Evolutionary conservation across 1,140 invertebrate genomes (phyloP).

Genomic region (Steinernema feltiae): DNA sequence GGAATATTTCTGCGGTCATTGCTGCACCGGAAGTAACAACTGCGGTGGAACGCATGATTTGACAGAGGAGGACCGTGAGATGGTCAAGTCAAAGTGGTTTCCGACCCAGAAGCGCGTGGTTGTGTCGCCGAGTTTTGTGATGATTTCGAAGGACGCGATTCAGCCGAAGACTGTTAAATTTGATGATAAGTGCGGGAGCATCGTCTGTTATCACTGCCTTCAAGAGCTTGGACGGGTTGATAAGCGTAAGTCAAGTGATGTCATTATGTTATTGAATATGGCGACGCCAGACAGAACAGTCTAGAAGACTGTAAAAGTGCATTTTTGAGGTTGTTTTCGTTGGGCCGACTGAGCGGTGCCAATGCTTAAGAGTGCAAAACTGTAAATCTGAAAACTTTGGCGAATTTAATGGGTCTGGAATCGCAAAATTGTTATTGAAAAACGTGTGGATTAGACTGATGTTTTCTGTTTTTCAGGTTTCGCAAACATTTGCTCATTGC

Average conservation of each 20-base stretch:
- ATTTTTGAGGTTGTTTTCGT: too few relatives aligned
- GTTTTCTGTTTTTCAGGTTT: conserved; percentile 9
- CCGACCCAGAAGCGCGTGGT: conserved; percentile 32
- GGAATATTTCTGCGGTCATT: conserved; percentile 42
- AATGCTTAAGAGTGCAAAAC: too few relatives aligned
- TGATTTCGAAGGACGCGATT: conserved; percentile 32
- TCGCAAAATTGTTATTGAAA: conserved; percentile 13
- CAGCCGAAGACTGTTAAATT: conserved; percentile 3
- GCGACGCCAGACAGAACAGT: too few relatives aligned
- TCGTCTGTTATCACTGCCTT: conserved; percentile 31
- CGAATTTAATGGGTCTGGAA: too few relatives aligned
- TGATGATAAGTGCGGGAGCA: background rate
- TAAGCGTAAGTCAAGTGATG: conserved; percentile 25
- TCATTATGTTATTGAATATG: conserved; percentile 11
- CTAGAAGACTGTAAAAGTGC: too few relatives aligned
- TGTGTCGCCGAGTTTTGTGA: conserved; percentile 35
- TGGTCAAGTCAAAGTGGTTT: conserved; percentile 25
- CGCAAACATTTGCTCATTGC: conserved; percentile 10
- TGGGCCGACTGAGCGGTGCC: too few relatives aligned
- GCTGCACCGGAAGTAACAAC: conserved; percentile 25
- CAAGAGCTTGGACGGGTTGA: conserved; percentile 27
- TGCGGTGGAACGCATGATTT: conserved; percentile 18
- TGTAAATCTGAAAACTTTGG: too few relatives aligned
- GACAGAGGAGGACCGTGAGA: conserved; percentile 6
- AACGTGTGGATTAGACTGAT: too few relatives aligned